phyloP scores from a whole-genome alignment of 1,140 invertebrate species.

The Drosophila orena region DNA sequence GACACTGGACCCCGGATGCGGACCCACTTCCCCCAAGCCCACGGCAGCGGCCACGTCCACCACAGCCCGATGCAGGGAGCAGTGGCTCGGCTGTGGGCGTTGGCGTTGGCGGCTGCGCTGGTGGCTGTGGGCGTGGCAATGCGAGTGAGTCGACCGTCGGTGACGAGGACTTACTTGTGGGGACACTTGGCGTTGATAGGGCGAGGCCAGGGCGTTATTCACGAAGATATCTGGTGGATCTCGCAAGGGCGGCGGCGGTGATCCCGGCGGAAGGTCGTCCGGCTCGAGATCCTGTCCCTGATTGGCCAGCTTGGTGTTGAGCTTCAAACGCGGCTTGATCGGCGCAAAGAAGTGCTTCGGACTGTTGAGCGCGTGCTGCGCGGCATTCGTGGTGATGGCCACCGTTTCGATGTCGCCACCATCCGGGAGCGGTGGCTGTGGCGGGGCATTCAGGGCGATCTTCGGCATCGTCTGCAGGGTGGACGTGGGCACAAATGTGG shows the following conservation, averaged over 20 bases:
- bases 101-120: conserved; percentile 44
- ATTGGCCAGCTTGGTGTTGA: conserved; percentile 78
- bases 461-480: conserved; percentile 65
- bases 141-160: conserved; percentile 47
- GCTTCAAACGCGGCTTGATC: conserved; percentile 78
- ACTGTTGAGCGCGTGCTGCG: conserved; percentile 69
- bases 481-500: conserved; percentile 61
- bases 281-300: conserved; percentile 25
- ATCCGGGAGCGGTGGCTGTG: conserved; percentile 5
- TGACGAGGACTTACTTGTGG: conserved; percentile 82
- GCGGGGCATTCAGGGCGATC: conserved; percentile 61
- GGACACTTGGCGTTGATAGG: conserved; percentile 71
- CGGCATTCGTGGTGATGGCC: conserved; percentile 76
- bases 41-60: conserved; percentile 73
- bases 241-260: conserved; percentile 62
- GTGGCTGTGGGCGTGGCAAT: conserved; percentile 53
- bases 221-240: conserved; percentile 81
- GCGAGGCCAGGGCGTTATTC: conserved; percentile 76
- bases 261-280: conserved; percentile 56
- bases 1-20: conserved; percentile 49
- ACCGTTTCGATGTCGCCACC: conserved; percentile 67
- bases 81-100: conserved; percentile 38
- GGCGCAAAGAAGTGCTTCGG: conserved; percentile 84
- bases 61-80: conserved; percentile 63
- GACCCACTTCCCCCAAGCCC: conserved; percentile 50